These are phyloP conservation scores for Cavia porcellus DNA, from an alignment of 2,113 vertebrate genomes.

Conservation along the genomic window DNA sequence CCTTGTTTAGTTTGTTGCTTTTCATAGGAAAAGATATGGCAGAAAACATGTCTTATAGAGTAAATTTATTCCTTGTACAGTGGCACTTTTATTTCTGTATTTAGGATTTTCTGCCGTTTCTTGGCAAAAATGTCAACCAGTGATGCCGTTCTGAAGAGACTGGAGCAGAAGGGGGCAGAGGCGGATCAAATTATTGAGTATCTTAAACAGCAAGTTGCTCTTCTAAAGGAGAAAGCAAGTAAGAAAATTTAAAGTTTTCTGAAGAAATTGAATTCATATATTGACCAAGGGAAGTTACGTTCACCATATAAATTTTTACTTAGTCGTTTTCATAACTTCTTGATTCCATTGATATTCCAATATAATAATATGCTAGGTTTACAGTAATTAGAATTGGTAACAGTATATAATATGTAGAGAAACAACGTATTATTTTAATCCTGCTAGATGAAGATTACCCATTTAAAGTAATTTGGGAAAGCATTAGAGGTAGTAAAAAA, in stretches of 20 bases:
- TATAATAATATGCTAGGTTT: constrained; percentile 24
- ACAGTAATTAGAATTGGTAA: constrained; percentile 29
- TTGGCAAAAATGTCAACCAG: constrained; percentile 94
- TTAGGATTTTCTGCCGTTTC: constrained; percentile 92
- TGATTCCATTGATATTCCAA: constrained; percentile 33
- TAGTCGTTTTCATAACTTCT: constrained; percentile 3
- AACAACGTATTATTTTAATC: constrained; percentile 9
- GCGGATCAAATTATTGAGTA: constrained; percentile 98
- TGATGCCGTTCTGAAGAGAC: constrained; percentile 92
- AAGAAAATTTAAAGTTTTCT: constrained; percentile 81
- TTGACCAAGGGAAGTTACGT: not conserved
- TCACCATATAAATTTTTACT: constrained; percentile 46
- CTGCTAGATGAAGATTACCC: not conserved
- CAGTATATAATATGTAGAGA: not conserved
- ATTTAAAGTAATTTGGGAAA: constrained; percentile 46
- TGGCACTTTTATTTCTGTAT: constrained; percentile 66
- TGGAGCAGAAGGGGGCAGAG: constrained; percentile 96
- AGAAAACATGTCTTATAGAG: not conserved
- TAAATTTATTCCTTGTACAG: constrained; percentile 41
- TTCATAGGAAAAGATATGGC: not conserved
- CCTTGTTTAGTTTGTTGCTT: constrained; percentile 66
- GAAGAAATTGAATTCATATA: constrained; percentile 29
- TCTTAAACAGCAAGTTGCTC: constrained; percentile 97
- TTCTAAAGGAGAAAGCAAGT: constrained; percentile 98
- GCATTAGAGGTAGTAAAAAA: constrained; percentile 36